A percentile compares a stretch with the other conserved stretches of the same genome.
Evolutionary conservation across 2,113 vertebrate genomes (phyloP).

Genomic region (Sinosuthora webbiana): DNA sequence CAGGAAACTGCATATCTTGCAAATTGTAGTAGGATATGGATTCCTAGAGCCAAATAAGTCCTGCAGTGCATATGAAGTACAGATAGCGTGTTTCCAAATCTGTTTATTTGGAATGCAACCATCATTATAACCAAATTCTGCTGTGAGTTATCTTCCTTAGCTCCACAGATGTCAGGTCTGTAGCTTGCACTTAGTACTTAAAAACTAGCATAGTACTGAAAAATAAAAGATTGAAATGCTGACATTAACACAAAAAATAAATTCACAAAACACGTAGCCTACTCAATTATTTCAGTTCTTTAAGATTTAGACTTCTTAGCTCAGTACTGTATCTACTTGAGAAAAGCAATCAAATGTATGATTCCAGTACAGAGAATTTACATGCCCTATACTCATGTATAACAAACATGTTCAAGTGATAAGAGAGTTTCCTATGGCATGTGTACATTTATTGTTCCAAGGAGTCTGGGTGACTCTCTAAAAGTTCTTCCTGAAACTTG

Average conservation of each 20-base stretch:
- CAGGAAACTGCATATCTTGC: constrained; percentile 43
- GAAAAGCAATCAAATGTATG: background rate
- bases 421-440: background rate
- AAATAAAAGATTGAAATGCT: background rate
- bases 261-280: background rate
- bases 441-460: background rate
- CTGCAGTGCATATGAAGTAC: background rate
- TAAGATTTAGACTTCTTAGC: background rate
- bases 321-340: background rate
- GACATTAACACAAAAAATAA: background rate
- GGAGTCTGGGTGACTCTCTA: background rate
- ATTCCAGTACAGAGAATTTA: background rate
- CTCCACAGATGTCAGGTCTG: background rate
- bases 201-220: background rate
- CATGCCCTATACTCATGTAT: background rate
- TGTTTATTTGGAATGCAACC: background rate
- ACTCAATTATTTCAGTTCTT: background rate
- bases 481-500: background rate
- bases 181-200: background rate
- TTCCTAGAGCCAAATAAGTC: constrained; percentile 32
- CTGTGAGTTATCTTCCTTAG: background rate
- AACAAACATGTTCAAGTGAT: background rate
- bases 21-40: constrained; percentile 13
- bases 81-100: background rate
- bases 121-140: background rate